Conservation (phyloP, 2,113 vertebrate species). For the Phoxinus phoxinus region DNA sequence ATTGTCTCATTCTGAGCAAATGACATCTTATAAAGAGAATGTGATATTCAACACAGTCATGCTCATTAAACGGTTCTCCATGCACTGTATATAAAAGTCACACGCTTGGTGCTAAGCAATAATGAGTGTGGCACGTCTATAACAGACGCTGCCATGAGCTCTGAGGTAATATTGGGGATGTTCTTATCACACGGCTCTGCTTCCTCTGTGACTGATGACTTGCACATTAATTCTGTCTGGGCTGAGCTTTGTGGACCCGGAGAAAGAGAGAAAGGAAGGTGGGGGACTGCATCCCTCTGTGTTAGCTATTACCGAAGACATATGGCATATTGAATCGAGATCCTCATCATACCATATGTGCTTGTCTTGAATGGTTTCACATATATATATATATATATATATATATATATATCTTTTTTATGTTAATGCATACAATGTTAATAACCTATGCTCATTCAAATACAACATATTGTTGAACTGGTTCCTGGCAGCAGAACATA, state of each 20-base stretch:
- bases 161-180: constrained; percentile 31
- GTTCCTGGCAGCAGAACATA: background rate
- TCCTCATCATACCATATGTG: constrained; percentile 51
- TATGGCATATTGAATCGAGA: constrained; percentile 53
- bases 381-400: too few species aligned
- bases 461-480: constrained; percentile 2
- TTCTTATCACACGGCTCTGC: constrained; percentile 31
- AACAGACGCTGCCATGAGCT: constrained; percentile 16
- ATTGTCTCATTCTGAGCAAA: background rate
- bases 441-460: constrained; percentile 9
- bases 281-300: constrained; percentile 43
- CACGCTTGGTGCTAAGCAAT: background rate
- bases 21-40: background rate
- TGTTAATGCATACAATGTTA: constrained; percentile 31
- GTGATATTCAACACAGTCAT: background rate
- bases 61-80: constrained; percentile 9
- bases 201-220: constrained; percentile 42
- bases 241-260: constrained; percentile 24
- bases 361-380: constrained; percentile 40
- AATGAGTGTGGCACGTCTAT: constrained; percentile 9
- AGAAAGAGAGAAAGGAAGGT: constrained; percentile 12
- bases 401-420: too few species aligned
- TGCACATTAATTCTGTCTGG: constrained; percentile 46
- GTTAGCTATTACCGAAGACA: constrained; percentile 55
- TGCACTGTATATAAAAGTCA: background rate